Conservation (phyloP, 2,113 vertebrate species). For the Chascanopsetta lugubris region DNA sequence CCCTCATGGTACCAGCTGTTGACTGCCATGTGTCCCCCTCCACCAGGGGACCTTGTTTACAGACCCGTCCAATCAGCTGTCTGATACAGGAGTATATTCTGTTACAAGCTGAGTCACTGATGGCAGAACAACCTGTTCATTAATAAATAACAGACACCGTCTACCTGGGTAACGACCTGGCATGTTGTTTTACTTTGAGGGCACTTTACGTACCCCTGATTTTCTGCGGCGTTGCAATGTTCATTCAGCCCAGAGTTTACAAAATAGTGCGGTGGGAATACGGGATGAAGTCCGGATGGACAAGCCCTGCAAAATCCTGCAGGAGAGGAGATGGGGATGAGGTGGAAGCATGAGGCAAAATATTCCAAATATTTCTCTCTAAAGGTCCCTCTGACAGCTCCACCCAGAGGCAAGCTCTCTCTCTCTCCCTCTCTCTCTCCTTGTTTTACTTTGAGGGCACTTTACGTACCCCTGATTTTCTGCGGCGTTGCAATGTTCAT, state of each 20-base stretch:
- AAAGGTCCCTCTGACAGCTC: constrained; percentile 51
- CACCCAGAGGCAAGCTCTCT: constrained; percentile 34
- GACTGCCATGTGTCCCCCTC: not conserved
- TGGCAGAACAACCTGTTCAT: not conserved
- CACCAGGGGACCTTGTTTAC: not conserved
- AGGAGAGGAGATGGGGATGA: not conserved
- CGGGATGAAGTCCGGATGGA: not conserved
- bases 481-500: not conserved
- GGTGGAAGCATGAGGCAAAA: too few relatives aligned
- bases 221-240: not conserved
- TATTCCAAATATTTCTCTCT: constrained; percentile 38
- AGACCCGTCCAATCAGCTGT: not conserved
- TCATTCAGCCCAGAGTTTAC: not conserved
- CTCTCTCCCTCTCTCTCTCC: not conserved
- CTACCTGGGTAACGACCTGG: not conserved
- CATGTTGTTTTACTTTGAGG: not conserved
- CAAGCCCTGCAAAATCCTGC: constrained; percentile 8
- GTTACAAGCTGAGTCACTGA: not conserved
- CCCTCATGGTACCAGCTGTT: not conserved
- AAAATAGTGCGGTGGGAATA: constrained; percentile 10
- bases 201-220: not conserved
- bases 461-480: not conserved
- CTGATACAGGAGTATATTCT: not conserved
- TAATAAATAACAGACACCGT: not conserved
- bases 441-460: not conserved